Evolutionary conservation across 2,888 invertebrate genomes (phyloP), one percentile per base, ranked within the genome.

Genomic region (Andrena trimmerana): DNA sequence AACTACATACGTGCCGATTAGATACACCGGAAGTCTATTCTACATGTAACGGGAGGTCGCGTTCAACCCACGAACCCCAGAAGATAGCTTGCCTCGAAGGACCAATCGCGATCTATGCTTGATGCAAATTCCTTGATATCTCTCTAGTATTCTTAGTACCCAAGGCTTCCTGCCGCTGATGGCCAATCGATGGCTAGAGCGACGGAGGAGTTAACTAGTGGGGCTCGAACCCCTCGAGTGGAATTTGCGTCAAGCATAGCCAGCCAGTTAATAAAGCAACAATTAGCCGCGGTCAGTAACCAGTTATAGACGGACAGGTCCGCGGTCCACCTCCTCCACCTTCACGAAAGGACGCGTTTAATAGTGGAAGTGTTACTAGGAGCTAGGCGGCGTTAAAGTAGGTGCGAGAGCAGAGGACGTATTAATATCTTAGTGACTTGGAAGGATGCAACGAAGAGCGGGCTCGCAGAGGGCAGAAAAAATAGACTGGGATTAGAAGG

Each of bases 241-340:
- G 57, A 57, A 24, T 57, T 57, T 57, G 57, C 57, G 57, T 57
- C 57, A 10, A 57, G 57, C 24, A 57, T 27, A 57, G 57, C 42
- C 20, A 48, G 60, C 63, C 59, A 60, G 50, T 86, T 86, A 74
- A 70, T 36, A 29, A 78, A 82, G 75, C 65, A 70, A 16, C 71
- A 29, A 78, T 29, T 59, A 62, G 29, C n/a, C 57, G 36, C 72
- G 72, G 59, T 60, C 52, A 36, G 42, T 29, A 27, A 66, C 16
- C 27, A 20, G 48, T 66, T 36, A 54, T n/a, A 52, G 65, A 78
- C 76, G 60, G 63, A 24, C 31, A 29, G 69, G 3, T 50, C 27
- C 27, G 20, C 86, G 84, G 74, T 86, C 77, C 81, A 86, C 77
- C 86, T 89, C 85, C 85, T 87, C 85, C 86, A 87, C 86, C 84